Percentiles rank a stretch among this genome's conserved stretches.
phyloP scores from a whole-genome alignment of 1,140 invertebrate species.

The Caligus rogercresseyi region DNA sequence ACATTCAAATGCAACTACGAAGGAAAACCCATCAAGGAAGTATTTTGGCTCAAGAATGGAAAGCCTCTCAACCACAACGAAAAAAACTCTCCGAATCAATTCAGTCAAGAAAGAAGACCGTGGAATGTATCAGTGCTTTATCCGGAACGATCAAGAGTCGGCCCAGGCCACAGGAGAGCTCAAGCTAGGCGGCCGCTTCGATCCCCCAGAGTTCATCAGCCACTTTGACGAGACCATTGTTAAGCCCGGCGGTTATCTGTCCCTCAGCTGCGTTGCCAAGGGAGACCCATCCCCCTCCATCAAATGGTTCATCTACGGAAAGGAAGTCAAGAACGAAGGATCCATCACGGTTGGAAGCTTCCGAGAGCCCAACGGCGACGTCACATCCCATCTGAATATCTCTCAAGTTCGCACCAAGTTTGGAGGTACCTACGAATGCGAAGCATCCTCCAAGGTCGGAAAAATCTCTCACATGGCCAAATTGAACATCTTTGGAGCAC shows the following conservation, averaged over 20 bases:
- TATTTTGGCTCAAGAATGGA: slow-evolving; percentile 83
- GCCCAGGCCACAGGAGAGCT: slow-evolving; percentile 78
- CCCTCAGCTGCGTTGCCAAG: slow-evolving; percentile 57
- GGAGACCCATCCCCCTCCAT: slow-evolving; percentile 88
- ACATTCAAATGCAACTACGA: slow-evolving; percentile 72
- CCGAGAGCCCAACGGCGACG: slow-evolving; percentile 60
- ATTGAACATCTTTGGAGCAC: slow-evolving; percentile 77
- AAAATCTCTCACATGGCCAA: slow-evolving; percentile 62
- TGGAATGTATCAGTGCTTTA: slow-evolving; percentile 94
- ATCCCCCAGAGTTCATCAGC: slow-evolving; percentile 67
- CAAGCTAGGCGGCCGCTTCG: slow-evolving; percentile 77
- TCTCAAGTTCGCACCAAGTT: slow-evolving; percentile 77
- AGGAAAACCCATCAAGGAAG: slow-evolving; percentile 69
- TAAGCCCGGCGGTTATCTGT: slow-evolving; percentile 63
- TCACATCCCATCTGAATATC: slow-evolving; percentile 82
- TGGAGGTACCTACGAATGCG: slow-evolving; percentile 78
- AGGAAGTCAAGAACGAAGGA: slow-evolving; percentile 58
- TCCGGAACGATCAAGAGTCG: slow-evolving; percentile 78
- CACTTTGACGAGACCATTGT: slow-evolving; percentile 68
- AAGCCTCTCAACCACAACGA: slow-evolving; percentile 51
- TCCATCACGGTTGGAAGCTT: slow-evolving; percentile 29
- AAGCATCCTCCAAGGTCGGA: slow-evolving; percentile 77
- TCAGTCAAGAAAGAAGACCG: slow-evolving; percentile 82
- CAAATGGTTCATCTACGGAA: slow-evolving; percentile 78
- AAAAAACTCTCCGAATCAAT: slow-evolving; percentile 57